A percentile compares a stretch with the other conserved stretches of the same genome.
Evolutionary conservation across 2,113 vertebrate species (phyloP).

Genomic region (Alligator sinensis): DNA sequence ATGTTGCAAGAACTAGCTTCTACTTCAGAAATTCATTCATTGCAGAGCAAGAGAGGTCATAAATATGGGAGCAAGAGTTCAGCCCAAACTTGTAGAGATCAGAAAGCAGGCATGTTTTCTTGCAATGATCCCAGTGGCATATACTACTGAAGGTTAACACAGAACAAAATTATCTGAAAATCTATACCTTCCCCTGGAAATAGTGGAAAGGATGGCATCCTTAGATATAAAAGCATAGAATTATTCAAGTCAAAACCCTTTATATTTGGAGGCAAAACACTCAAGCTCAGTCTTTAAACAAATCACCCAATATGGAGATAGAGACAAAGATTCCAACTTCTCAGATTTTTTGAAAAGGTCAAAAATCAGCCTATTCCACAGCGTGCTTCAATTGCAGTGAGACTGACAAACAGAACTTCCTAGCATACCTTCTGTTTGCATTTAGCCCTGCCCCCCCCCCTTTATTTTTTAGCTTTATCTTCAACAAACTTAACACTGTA

Average conservation of each 20-base stretch:
- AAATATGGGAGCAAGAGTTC: neutral
- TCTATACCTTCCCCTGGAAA: neutral
- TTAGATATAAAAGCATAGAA: neutral
- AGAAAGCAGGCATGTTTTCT: neutral
- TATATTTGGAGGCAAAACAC: neutral
- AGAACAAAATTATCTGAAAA: neutral
- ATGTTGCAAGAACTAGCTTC: neutral
- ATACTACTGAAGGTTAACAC: neutral
- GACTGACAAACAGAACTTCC: neutral
- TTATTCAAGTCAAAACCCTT: neutral
- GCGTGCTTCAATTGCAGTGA: neutral
- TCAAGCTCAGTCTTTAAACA: neutral
- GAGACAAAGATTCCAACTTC: neutral
- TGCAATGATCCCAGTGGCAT: rapidly evolving
- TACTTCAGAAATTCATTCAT: neutral
- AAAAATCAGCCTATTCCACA: rapidly evolving
- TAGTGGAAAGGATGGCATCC: rapidly evolving
- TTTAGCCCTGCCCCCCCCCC: neutral
- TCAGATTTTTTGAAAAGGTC: neutral
- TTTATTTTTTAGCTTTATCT: neutral
- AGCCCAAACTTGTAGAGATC: neutral
- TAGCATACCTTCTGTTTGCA: neutral
- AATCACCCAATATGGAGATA: neutral
- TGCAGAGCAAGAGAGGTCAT: neutral
- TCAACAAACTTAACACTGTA: neutral